These are phyloP conservation scores for Nephrotoma flavescens DNA, from an alignment of 2,888 invertebrate species.

Conservation along the genomic window DNA sequence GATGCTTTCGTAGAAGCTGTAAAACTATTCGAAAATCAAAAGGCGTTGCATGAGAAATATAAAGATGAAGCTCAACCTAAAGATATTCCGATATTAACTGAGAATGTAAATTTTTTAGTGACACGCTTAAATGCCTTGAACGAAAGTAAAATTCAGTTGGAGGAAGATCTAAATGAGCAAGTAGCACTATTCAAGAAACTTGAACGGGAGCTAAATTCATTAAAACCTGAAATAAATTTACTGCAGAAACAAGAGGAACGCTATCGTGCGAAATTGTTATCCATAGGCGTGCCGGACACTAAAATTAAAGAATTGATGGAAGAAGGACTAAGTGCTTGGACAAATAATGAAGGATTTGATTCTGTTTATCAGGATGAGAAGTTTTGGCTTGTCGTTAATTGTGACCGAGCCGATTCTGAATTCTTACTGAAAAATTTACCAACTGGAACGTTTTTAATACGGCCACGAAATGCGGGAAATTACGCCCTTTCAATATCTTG, in stretches of 20 bases:
- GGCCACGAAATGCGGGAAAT: conserved; percentile 67
- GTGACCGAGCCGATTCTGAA: conserved; percentile 67
- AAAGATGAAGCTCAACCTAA: conserved; percentile 68
- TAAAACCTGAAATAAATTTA: conserved; percentile 74
- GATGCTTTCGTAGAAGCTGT: conserved; percentile 81
- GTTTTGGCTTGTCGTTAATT: conserved; percentile 68
- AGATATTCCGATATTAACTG: conserved; percentile 62
- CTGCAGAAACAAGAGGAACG: conserved; percentile 68
- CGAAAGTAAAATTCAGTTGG: conserved; percentile 60
- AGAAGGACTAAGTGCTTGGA: conserved; percentile 35
- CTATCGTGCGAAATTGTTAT: conserved; percentile 52
- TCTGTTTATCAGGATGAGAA: conserved; percentile 30
- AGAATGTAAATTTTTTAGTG: conserved; percentile 62
- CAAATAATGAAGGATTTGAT: conserved; percentile 14
- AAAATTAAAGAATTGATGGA: conserved; percentile 50
- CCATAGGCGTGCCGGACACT: conserved; percentile 57
- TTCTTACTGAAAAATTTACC: conserved; percentile 53
- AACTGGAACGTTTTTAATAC: conserved; percentile 88
- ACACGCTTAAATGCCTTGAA: conserved; percentile 56
- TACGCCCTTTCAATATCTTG: conserved; percentile 84
- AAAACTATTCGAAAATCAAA: conserved; percentile 78
- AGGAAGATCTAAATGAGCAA: conserved; percentile 62
- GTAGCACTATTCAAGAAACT: conserved; percentile 49
- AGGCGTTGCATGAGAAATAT: conserved; percentile 64
- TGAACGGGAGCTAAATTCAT: conserved; percentile 77